Evolutionary conservation across 2,113 vertebrate genomes (phyloP), one percentile per base, ranked within the genome.

Genomic region (Bucco capensis): DNA sequence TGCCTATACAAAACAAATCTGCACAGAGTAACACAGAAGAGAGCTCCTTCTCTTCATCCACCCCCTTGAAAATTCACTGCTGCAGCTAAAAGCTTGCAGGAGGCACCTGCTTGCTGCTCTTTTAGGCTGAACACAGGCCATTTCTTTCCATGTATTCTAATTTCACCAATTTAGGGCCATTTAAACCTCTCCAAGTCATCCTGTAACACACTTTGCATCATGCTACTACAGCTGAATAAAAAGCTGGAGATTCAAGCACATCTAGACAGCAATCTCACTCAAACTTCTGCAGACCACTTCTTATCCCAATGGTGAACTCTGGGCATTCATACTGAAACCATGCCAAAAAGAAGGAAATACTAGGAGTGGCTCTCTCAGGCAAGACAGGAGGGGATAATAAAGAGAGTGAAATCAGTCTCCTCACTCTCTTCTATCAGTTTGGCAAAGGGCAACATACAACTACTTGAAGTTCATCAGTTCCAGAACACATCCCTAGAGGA

Each of bases 121-220:
- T n/a, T 42, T 0, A 0, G 25, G 30, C 31, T 7, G 14, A 61
- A 49, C 11, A 28, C 1, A 0, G 40, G 31, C 14, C 8, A 8
- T 11, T 31, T 8, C 28, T 47, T 78, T 11, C 51, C 19, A 6
- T 0, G 5, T 14, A 17, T 27, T 72, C n/a, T 4, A 2, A 27
- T 31, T 50, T n/a, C 72, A 35, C 35, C 46, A 54, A 6, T 18
- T 2, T 5, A 8, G 4, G 16, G 47, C 23, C 65, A 31, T 49
- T 58, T 23, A 42, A 46, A 33, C 21, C 31, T 19, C 24, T 19
- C 24, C 9, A 30, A 69, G 31, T 5, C 10, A 5, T 56, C 72
- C 56, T 24, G 5, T 18, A 35, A 53, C 2, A 0, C 17, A 44
- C 50, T 84, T 80, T 67, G 64, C 16, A 30, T 22, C 40, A 19